Evolutionary conservation across 2,113 vertebrate species (phyloP), one percentile per base, ranked within the genome.

Genomic region (Mellivora capensis): DNA sequence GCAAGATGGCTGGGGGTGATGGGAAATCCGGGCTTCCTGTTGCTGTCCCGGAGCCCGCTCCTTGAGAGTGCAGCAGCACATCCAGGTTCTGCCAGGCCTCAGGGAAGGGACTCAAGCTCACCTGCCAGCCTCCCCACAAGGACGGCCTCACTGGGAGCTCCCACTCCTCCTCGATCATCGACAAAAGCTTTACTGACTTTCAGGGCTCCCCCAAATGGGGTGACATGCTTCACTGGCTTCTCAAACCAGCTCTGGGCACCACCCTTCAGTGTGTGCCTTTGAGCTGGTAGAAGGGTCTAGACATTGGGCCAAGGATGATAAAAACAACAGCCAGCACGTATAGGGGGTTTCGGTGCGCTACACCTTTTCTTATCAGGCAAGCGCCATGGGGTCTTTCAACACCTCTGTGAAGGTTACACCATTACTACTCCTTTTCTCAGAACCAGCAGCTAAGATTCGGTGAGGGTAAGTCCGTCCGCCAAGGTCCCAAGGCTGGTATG

Each of bases 271-370:
- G 64, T 61, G 37, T 84, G 77, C 20, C 31, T 91, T 59, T 61
- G 4, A 86, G 74, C 9, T 23, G 39, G 44, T 12, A 77, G 91
- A 57, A 81, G 42, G 20, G 83, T 92, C 95, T 87, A 44, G 85
- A 81, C 74, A 39, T 7, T 62, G 71, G 69, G 21, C 52, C 47
- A 34, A 67, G 59, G 18, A 72, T 54, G 62, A 27, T 21, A 62
- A n/a, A 1, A 29, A 34, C 13, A 42, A 20, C n/a, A 86, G 88
- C 39, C 61, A 23, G 15, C 27, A 49, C 23, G 13, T 23, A 15
- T 5, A 20, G 59, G 83, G 59, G 42, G 62, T 23, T 31, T 9
- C 76, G 3, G 2, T 6, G 29, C 2, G 10, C 74, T 15, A 18
- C n/a, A 14, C 54, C 25, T 71, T 21, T 29, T 6, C 0, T 20